Evolutionary conservation across 2,888 invertebrate genomes (phyloP).

Genomic region (Drymonia ruficornis): DNA sequence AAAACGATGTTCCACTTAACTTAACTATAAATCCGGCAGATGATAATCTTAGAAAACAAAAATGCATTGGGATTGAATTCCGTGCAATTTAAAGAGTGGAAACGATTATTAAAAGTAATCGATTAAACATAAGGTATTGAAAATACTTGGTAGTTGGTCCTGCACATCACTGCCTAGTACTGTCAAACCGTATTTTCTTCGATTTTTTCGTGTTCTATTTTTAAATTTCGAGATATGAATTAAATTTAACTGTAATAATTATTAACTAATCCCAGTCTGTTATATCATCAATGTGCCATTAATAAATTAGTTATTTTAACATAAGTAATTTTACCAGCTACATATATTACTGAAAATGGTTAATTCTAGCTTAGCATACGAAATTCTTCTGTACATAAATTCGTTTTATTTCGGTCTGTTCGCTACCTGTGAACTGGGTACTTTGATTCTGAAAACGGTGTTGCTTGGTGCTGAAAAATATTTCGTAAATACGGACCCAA

Average conservation of each 20-base stretch:
- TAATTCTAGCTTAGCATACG: constrained; percentile 92
- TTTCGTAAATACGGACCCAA: constrained; percentile 88
- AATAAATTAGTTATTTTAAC: constrained; percentile 5
- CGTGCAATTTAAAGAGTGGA: too few species aligned
- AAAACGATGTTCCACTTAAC: too few species aligned
- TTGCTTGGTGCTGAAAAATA: constrained; percentile 77
- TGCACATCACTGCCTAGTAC: too few species aligned
- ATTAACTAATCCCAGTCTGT: background rate
- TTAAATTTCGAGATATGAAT: constrained; percentile 28
- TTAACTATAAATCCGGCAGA: constrained; percentile 14
- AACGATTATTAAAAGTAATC: too few species aligned
- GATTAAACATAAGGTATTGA: too few species aligned
- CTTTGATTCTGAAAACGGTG: constrained; percentile 91
- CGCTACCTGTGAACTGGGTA: constrained; percentile 91
- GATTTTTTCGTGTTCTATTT: constrained; percentile 36
- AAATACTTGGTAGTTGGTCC: too few species aligned
- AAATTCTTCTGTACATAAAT: constrained; percentile 93
- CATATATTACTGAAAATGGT: constrained; percentile 75
- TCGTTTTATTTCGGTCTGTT: constrained; percentile 95
- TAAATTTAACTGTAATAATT: background rate
- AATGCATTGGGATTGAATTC: too few species aligned
- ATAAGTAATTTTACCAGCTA: background rate
- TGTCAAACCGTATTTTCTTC: too few species aligned
- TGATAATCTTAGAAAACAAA: too few species aligned
- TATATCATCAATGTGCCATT: background rate